phyloP scores from a whole-genome alignment of 2,888 invertebrate species.

The Caradrina kadenii region DNA sequence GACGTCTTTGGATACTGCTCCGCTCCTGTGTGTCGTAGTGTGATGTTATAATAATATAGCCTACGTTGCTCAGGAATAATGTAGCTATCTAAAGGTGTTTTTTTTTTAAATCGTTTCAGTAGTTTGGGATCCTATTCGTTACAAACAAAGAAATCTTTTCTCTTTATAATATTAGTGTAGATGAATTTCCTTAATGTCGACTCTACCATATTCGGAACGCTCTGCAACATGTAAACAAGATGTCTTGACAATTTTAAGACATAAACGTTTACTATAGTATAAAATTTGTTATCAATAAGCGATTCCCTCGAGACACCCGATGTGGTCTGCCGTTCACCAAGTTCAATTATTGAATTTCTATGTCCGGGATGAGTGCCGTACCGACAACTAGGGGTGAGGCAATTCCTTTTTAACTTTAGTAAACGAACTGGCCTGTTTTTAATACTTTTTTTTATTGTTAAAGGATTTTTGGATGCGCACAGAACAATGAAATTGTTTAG shows the following conservation, averaged over 20 bases:
- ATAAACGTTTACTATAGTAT: slow-evolving; percentile 54
- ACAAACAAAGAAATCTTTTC: too few relatives aligned
- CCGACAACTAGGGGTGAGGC: slow-evolving; percentile 58
- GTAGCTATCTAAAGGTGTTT: too few relatives aligned
- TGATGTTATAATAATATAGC: too few relatives aligned
- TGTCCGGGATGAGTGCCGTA: slow-evolving; percentile 68
- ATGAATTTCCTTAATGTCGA: neutral
- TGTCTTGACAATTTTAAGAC: slow-evolving; percentile 48
- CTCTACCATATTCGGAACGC: neutral
- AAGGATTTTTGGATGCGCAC: slow-evolving; percentile 1
- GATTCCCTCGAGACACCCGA: slow-evolving; percentile 85
- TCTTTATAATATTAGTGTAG: too few relatives aligned
- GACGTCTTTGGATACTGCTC: too few relatives aligned
- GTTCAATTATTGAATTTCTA: slow-evolving; percentile 88
- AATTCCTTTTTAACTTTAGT: slow-evolving; percentile 65
- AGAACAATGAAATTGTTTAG: too few relatives aligned
- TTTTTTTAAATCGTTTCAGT: too few relatives aligned
- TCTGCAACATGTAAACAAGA: slow-evolving; percentile 11
- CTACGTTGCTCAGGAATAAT: too few relatives aligned
- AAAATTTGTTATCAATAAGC: slow-evolving; percentile 83
- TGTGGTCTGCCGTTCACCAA: slow-evolving; percentile 82
- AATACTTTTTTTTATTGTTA: slow-evolving; percentile 10
- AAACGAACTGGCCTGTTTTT: slow-evolving; percentile 45
- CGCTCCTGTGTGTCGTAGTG: too few relatives aligned
- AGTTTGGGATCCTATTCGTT: too few relatives aligned